Percentiles rank a stretch among this genome's conserved stretches.
phyloP scores from a whole-genome alignment of 2,113 vertebrate species.

The Lycaon pictus region DNA sequence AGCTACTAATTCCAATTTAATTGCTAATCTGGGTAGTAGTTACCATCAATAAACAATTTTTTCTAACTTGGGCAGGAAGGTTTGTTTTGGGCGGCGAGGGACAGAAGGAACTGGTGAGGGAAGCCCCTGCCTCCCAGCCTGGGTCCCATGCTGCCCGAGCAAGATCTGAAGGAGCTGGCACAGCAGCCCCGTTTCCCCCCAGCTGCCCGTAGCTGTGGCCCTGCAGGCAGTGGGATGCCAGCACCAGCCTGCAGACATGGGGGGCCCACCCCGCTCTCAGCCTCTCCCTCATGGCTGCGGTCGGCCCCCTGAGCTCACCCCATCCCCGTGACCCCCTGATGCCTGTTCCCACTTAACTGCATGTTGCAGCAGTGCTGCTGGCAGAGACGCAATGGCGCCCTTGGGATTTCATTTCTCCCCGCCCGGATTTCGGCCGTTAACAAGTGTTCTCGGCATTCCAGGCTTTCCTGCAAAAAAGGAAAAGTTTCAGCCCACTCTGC shows the following conservation, averaged over 20 bases:
- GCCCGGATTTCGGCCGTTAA: background rate
- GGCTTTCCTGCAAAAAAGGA: background rate
- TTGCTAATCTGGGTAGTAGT: constrained; percentile 77
- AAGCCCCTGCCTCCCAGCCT: accelerated
- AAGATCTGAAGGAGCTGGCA: background rate
- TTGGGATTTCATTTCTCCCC: constrained; percentile 13
- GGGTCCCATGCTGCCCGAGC: background rate
- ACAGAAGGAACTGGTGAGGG: background rate
- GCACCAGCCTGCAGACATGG: background rate
- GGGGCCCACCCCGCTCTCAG: accelerated
- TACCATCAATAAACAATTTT: constrained; percentile 72
- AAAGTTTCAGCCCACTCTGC: background rate
- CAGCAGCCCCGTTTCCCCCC: background rate
- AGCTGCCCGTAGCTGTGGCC: too few species aligned
- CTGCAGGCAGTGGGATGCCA: background rate
- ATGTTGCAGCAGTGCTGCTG: constrained; percentile 60
- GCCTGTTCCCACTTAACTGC: constrained; percentile 74
- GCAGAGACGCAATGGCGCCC: accelerated
- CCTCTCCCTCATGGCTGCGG: background rate
- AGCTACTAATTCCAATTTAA: constrained; percentile 79
- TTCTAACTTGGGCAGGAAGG: background rate
- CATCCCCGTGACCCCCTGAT: constrained; percentile 53
- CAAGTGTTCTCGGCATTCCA: background rate
- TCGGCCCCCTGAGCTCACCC: too few species aligned
- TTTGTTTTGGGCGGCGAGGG: background rate